phyloP scores from a whole-genome alignment of 2,797 vertebrate species.

The Girardinus metallicus region DNA sequence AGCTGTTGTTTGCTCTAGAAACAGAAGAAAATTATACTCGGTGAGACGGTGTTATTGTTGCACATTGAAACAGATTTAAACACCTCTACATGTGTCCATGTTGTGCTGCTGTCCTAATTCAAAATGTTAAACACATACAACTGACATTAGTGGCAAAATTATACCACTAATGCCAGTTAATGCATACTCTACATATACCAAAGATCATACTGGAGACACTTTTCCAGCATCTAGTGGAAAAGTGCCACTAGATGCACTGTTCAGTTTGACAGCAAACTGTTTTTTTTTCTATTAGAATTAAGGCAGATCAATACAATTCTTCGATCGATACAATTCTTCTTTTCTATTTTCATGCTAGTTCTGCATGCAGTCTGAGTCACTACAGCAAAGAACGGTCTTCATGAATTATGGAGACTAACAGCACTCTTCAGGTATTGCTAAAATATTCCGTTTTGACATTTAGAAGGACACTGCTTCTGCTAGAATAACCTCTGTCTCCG shows the following conservation, averaged over 20 bases:
- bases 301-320: not conserved
- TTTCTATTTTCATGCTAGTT: not conserved
- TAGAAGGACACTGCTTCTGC: not conserved
- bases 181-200: not conserved
- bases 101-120: not conserved
- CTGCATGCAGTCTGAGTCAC: not conserved
- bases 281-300: not conserved
- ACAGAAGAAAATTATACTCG: slow-evolving; percentile 32
- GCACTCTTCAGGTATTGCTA: not conserved
- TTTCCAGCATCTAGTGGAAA: not conserved
- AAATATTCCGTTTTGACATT: not conserved
- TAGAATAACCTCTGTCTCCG: not conserved
- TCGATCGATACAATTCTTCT: not conserved
- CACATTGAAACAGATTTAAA: not conserved
- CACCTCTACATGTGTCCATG: not conserved
- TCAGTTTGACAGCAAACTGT: not conserved
- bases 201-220: not conserved
- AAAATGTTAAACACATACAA: not conserved
- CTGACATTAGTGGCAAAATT: not conserved
- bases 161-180: not conserved
- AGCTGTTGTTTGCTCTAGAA: slow-evolving; percentile 63
- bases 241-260: not conserved
- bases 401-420: not conserved
- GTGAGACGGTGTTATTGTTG: too few species aligned
- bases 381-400: not conserved